A percentile compares a stretch with the other conserved stretches of the same genome.
Evolutionary conservation across 2,888 invertebrate genomes (phyloP).

Genomic region (Apotomis betuletana): DNA sequence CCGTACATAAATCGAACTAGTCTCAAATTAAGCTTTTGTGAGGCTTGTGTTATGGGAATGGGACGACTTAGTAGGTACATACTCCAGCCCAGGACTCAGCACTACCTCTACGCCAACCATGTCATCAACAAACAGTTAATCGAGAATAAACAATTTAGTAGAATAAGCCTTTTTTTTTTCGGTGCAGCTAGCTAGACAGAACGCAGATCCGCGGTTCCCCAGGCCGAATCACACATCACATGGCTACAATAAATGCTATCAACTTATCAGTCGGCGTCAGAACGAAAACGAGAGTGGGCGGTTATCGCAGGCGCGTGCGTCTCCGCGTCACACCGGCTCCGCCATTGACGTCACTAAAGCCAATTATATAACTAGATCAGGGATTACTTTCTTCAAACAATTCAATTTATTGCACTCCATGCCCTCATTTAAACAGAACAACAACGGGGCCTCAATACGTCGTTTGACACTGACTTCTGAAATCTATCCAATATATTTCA

Average conservation of each 20-base stretch:
- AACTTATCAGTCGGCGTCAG: constrained; percentile 68
- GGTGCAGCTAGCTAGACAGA: neutral
- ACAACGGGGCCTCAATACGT: neutral
- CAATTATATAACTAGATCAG: constrained; percentile 47
- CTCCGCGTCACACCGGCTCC: constrained; percentile 57
- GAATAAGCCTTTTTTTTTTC: neutral
- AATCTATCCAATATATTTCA: too few relatives aligned
- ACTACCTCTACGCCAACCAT: too few relatives aligned
- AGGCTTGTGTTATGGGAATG: too few relatives aligned
- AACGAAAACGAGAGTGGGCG: constrained; percentile 69
- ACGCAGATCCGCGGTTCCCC: neutral
- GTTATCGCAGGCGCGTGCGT: constrained; percentile 62
- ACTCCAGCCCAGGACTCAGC: too few relatives aligned
- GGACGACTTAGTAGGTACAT: too few relatives aligned
- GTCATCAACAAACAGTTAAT: too few relatives aligned
- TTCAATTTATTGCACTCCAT: constrained; percentile 44
- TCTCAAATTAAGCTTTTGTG: too few relatives aligned
- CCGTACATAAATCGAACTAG: too few relatives aligned
- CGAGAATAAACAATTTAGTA: too few relatives aligned
- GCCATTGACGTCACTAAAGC: constrained; percentile 54
- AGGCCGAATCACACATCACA: constrained; percentile 13
- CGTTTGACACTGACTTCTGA: too few relatives aligned
- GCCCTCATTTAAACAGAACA: constrained; percentile 8
- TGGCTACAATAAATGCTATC: constrained; percentile 49
- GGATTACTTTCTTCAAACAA: constrained; percentile 38